phyloP scores from a whole-genome alignment of 2,113 vertebrate species.

The Polypterus bichir region DNA sequence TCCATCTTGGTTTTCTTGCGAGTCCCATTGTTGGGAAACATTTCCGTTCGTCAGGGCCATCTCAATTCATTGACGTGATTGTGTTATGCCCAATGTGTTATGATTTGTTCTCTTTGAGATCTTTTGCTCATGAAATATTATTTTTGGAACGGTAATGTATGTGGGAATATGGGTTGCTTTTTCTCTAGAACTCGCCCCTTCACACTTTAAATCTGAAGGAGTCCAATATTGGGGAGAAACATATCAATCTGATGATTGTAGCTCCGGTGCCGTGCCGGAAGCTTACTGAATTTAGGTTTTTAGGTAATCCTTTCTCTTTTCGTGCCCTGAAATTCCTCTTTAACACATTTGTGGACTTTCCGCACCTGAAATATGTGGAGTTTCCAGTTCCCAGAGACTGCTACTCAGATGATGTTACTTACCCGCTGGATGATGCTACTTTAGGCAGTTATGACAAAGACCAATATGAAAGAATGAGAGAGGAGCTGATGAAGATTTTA shows the following conservation, averaged over 20 bases:
- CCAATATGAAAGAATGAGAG: conserved; percentile 52
- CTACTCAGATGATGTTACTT: conserved; percentile 58
- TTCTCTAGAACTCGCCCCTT: too few relatives aligned
- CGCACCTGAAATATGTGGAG: conserved; percentile 62
- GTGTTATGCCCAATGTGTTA: too few relatives aligned
- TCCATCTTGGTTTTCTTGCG: too few relatives aligned
- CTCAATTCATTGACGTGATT: too few relatives aligned
- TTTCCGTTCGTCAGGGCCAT: too few relatives aligned
- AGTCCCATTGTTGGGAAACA: too few relatives aligned
- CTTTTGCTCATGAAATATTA: too few relatives aligned
- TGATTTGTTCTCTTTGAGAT: too few relatives aligned
- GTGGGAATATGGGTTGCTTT: too few relatives aligned
- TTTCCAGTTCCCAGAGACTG: conserved; percentile 82
- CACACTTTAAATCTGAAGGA: conserved; percentile 73
- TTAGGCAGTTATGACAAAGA: conserved; percentile 57
- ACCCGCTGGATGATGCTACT: conserved; percentile 65
- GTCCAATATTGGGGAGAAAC: conserved; percentile 63
- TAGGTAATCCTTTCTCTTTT: conserved; percentile 70
- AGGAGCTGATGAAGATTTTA: conserved; percentile 58
- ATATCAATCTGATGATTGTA: conserved; percentile 49
- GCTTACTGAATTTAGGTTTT: conserved; percentile 67
- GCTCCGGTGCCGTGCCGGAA: conserved; percentile 54
- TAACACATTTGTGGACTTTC: conserved; percentile 48
- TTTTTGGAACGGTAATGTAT: too few relatives aligned
- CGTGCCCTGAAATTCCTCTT: conserved; percentile 57